phyloP scores from a whole-genome alignment of 2,888 invertebrate genomes.

The Drosophila emarginata region DNA sequence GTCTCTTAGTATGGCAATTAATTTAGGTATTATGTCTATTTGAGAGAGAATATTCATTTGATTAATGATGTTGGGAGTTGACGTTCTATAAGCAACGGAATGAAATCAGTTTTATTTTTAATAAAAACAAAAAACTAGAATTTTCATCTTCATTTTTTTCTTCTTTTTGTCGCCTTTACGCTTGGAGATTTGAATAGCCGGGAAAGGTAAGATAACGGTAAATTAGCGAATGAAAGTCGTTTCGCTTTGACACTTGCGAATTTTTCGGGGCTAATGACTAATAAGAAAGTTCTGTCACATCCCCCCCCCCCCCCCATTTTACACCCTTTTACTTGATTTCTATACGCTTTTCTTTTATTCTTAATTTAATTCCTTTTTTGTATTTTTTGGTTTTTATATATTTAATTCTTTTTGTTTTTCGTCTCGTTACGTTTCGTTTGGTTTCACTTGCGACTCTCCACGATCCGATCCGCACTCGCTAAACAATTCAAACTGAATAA shows the following conservation, averaged over 20 bases:
- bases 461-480: constrained; percentile 80
- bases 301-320: background rate
- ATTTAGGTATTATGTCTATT: constrained; percentile 53
- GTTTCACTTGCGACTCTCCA: constrained; percentile 44
- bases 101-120: constrained; percentile 3
- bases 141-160: background rate
- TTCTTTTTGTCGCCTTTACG: constrained; percentile 42
- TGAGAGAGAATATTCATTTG: constrained; percentile 43
- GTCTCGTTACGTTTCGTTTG: constrained; percentile 43
- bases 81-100: background rate
- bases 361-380: constrained; percentile 25
- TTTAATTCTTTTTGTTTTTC: constrained; percentile 34
- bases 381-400: constrained; percentile 34
- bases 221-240: constrained; percentile 52
- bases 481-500: constrained; percentile 82
- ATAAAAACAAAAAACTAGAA: background rate
- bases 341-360: background rate
- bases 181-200: constrained; percentile 40
- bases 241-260: constrained; percentile 67
- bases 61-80: background rate
- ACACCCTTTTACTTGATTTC: constrained; percentile 29
- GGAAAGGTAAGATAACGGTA: constrained; percentile 60
- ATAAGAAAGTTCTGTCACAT: constrained; percentile 43
- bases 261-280: constrained; percentile 54
- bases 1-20: constrained; percentile 42